These are phyloP conservation scores for Picus viridis DNA, from an alignment of 2,797 vertebrate genomes.

Conservation along the genomic window DNA sequence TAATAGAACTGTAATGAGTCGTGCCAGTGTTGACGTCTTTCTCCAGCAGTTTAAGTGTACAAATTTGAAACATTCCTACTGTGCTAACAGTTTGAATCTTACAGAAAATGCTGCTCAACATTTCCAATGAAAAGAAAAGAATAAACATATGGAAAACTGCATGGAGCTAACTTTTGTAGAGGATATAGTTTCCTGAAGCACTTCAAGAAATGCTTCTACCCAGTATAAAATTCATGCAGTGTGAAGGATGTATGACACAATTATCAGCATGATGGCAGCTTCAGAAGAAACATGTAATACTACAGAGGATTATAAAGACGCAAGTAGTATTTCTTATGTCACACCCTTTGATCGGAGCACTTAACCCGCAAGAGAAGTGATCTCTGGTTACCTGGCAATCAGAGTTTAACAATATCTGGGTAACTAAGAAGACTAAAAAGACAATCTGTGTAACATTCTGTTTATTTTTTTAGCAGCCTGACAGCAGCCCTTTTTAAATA, in stretches of 20 bases:
- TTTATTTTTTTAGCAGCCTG: neutral
- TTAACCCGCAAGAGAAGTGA: neutral
- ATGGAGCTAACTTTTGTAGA: constrained; percentile 9
- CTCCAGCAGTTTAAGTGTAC: constrained; percentile 37
- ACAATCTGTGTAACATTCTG: neutral
- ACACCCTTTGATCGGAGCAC: neutral
- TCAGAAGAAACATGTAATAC: neutral
- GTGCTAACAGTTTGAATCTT: constrained; percentile 34
- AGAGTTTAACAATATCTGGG: neutral
- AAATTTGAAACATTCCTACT: constrained; percentile 25
- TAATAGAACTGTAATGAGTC: constrained; percentile 35
- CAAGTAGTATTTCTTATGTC: neutral
- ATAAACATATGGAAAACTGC: neutral
- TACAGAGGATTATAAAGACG: neutral
- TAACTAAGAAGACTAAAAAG: neutral
- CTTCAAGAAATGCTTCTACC: constrained; percentile 1
- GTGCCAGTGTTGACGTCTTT: constrained; percentile 13
- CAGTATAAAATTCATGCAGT: neutral
- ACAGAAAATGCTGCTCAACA: constrained; percentile 34
- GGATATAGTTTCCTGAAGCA: neutral
- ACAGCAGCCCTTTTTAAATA: neutral
- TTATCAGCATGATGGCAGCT: neutral
- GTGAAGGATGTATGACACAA: neutral
- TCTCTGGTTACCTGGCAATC: neutral
- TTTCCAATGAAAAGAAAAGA: constrained; percentile 24